Percentiles rank a stretch among this genome's conserved stretches.
phyloP scores from a whole-genome alignment of 2,113 vertebrate species.

The Tachuris rubrigastra region DNA sequence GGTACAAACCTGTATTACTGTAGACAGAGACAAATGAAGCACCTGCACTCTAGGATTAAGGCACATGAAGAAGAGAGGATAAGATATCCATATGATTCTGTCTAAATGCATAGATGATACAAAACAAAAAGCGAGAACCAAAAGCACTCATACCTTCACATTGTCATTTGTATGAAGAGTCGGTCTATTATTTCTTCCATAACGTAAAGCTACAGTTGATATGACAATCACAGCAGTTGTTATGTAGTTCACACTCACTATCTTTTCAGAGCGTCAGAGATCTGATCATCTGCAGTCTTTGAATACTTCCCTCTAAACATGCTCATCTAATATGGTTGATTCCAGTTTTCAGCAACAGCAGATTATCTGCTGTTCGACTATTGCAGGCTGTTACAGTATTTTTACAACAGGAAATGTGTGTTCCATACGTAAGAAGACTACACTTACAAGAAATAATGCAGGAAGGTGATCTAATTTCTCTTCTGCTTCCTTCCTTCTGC shows the following conservation, averaged over 20 bases:
- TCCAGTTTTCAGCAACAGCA: neutral
- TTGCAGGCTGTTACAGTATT: neutral
- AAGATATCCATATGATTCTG: neutral
- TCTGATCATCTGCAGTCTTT: neutral
- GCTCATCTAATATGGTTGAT: neutral
- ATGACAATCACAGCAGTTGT: neutral
- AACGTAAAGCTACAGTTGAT: neutral
- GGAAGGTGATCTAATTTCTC: conserved; percentile 57
- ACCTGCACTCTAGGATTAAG: neutral
- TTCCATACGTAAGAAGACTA: conserved; percentile 22
- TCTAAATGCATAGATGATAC: neutral
- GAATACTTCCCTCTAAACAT: neutral
- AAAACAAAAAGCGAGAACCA: neutral
- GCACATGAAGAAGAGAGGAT: neutral
- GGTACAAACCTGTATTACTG: neutral
- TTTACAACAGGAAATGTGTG: conserved; percentile 54
- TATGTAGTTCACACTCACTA: fast-evolving
- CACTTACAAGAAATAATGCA: conserved; percentile 42
- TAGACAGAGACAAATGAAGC: neutral
- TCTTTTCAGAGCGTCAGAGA: neutral
- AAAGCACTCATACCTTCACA: neutral
- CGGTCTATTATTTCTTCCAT: neutral
- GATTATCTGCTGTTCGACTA: neutral
- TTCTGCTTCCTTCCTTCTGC: conserved; percentile 55
- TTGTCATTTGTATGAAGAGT: neutral